Base-by-base conservation (phyloP, 1,140 invertebrate species). In the Cydia strobilella region DNA sequence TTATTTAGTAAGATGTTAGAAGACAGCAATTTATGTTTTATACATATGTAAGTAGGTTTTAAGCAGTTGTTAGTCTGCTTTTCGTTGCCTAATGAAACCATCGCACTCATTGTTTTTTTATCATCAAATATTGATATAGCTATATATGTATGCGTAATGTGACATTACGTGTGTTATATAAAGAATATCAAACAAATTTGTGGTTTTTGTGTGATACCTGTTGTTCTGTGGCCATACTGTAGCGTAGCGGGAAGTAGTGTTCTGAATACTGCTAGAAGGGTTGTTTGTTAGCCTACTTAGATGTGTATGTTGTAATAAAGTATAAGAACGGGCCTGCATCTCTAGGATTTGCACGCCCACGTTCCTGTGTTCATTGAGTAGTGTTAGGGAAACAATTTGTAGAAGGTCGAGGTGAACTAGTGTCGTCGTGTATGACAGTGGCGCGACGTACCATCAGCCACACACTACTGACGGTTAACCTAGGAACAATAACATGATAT, bases 341-440 rank as follows among this genome's bases (percentile, higher is more conserved):
- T 80, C 75, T 74, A 86, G 83, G 87, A 89, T 84, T 79, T 80
- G 75, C 42, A 73, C 74, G 82, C 88, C 87, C 87, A 86, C 86
- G 83, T 78, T 84, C 80, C 82, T 90, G 86, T 91, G 88, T 91
- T 90, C 90, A 89, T 86, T 84, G 82, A 77, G 76, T 91, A 89
- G 82, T 72, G 72, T 77, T 88, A 88, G 79, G 62, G 12, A 62
- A 39, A 74, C 62, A 31, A 74, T 65, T 65, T 18, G 62, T 74
- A 69, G 71, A 75, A 76, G 75, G 12, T 48, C n/a, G n/a, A n/a
- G n/a, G n/a, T n/a, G n/a, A 75, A 78, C 77, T 74, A 78, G 76
- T 79, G 73, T 79, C 74, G 72, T 59, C 15, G 54, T 10, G 54
- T 45, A 45, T 23, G 54, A 23, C 18, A n/a, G 54, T 23, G 18